Conservation (phyloP, 2,888 invertebrate genomes). For the Parnassius glacialis region DNA sequence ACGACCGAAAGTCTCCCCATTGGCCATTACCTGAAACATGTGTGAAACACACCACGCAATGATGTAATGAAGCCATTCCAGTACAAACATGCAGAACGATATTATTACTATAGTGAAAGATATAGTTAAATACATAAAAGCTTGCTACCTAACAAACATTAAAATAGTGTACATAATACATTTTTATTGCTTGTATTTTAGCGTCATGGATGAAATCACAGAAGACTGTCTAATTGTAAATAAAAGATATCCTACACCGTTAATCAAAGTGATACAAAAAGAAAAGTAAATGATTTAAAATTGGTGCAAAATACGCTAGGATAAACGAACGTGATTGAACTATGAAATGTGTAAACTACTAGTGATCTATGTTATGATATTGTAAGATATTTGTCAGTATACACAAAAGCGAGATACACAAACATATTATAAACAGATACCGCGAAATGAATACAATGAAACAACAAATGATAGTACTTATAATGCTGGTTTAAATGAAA, state of each 20-base stretch:
- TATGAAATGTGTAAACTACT: slow-evolving; percentile 18
- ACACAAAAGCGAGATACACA: slow-evolving; percentile 40
- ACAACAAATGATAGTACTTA: slow-evolving; percentile 37
- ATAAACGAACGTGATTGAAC: slow-evolving; percentile 17
- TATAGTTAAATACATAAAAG: slow-evolving; percentile 37
- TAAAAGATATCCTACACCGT: slow-evolving; percentile 13
- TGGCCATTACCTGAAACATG: slow-evolving; percentile 86
- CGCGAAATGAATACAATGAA: slow-evolving; percentile 29
- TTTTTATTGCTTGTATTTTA: slow-evolving; percentile 17
- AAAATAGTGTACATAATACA: slow-evolving; percentile 18
- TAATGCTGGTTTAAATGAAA: slow-evolving; percentile 36
- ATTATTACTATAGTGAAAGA: slow-evolving; percentile 36
- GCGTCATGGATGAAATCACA: slow-evolving; percentile 18
- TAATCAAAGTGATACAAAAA: slow-evolving; percentile 12
- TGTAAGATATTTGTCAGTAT: slow-evolving; percentile 39
- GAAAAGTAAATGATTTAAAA: slow-evolving; percentile 7
- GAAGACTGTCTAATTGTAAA: slow-evolving; percentile 10
- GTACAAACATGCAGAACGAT: slow-evolving; percentile 76
- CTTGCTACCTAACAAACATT: slow-evolving; percentile 20
- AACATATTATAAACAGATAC: slow-evolving; percentile 8
- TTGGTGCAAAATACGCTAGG: slow-evolving; percentile 16
- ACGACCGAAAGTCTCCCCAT: slow-evolving; percentile 84
- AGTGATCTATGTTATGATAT: slow-evolving; percentile 14
- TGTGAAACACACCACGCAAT: slow-evolving; percentile 82
- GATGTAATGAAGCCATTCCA: slow-evolving; percentile 81